These are phyloP conservation scores for Drosophila kanekoi DNA, from an alignment of 2,888 invertebrate species.

Conservation along the genomic window DNA sequence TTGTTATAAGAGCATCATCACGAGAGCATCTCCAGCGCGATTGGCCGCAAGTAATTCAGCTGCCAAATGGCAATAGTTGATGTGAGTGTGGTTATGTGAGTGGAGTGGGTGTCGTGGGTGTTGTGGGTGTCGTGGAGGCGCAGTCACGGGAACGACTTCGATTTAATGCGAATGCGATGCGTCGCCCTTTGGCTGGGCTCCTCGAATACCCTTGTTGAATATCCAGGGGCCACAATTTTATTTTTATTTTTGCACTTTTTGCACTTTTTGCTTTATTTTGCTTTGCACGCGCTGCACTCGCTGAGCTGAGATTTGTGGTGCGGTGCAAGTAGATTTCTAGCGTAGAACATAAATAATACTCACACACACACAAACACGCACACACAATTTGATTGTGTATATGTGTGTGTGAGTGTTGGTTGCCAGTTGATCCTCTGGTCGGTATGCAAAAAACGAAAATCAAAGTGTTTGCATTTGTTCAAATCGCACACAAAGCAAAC, in stretches of 20 bases:
- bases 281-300: slow-evolving; percentile 54
- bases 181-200: slow-evolving; percentile 48
- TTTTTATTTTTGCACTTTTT: slow-evolving; percentile 16
- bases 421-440: slow-evolving; percentile 68
- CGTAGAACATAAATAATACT: slow-evolving; percentile 83
- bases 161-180: slow-evolving; percentile 81
- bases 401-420: slow-evolving; percentile 30
- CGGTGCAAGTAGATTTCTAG: slow-evolving; percentile 84
- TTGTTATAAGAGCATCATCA: slow-evolving; percentile 16
- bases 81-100: slow-evolving; percentile 12
- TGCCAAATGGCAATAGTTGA: slow-evolving; percentile 71
- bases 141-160: slow-evolving; percentile 71
- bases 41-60: slow-evolving; percentile 65
- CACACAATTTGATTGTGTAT: slow-evolving; percentile 19
- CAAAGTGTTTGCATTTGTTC: slow-evolving; percentile 81
- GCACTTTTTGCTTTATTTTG: slow-evolving; percentile 22
- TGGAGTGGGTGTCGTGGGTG: background rate
- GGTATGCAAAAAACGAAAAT: slow-evolving; percentile 59
- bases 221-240: slow-evolving; percentile 47
- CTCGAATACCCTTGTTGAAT: slow-evolving; percentile 50
- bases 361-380: slow-evolving; percentile 58
- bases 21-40: slow-evolving; percentile 40
- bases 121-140: slow-evolving; percentile 9
- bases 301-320: slow-evolving; percentile 84
- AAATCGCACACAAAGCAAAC: slow-evolving; percentile 67